phyloP scores from a whole-genome alignment of 2,888 invertebrate genomes.

The Spodoptera exigua region DNA sequence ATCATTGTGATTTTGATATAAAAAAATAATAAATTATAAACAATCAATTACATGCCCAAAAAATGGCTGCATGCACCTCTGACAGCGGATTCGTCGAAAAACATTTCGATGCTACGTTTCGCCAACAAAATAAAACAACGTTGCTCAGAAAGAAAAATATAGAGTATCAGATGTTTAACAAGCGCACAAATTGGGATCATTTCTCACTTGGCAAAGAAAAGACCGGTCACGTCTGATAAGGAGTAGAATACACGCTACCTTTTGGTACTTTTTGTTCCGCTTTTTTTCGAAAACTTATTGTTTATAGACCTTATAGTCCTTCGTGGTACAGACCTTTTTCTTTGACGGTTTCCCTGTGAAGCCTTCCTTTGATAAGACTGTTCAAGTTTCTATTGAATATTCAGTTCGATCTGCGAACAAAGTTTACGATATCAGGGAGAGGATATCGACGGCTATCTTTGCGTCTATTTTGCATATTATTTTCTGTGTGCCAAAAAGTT shows the following conservation, averaged over 20 bases:
- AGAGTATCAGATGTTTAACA: slow-evolving; percentile 47
- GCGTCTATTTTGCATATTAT: no score
- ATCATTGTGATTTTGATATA: no score
- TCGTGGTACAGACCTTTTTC: slow-evolving; percentile 9
- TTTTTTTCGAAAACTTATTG: slow-evolving; percentile 47
- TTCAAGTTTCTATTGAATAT: background rate
- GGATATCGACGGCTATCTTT: no score
- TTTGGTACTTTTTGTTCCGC: slow-evolving; percentile 34
- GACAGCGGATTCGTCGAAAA: no score
- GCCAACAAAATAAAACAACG: slow-evolving; percentile 18
- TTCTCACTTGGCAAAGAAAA: slow-evolving; percentile 47
- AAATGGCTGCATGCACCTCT: no score
- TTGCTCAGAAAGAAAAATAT: slow-evolving; percentile 30
- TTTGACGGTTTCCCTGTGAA: slow-evolving; percentile 13
- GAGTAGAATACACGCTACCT: slow-evolving; percentile 42
- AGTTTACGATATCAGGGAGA: no score
- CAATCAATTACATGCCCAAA: no score
- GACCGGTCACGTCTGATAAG: slow-evolving; percentile 49
- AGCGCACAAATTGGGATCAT: slow-evolving; percentile 49
- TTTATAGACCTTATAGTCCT: slow-evolving; percentile 33
- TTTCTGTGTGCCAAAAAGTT: no score
- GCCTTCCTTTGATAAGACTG: background rate
- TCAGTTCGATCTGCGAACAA: background rate
- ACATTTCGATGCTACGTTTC: no score
- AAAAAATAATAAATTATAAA: no score